Conservation (phyloP, 2,797 vertebrate genomes). For the Aythya fuligula region DNA sequence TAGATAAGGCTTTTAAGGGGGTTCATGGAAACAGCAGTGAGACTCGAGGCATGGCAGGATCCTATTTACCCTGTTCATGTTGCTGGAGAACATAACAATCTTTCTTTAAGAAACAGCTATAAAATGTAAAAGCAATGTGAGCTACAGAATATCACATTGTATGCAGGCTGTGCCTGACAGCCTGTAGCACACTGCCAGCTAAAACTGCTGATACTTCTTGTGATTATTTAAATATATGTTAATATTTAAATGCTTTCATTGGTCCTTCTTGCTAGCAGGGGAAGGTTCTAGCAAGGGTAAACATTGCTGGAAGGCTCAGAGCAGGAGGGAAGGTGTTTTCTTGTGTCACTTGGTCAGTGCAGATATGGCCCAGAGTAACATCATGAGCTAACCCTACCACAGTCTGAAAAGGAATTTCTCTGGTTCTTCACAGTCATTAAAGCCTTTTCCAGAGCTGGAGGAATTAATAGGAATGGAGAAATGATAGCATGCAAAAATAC, state of each 20-base stretch:
- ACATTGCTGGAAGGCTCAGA: neutral
- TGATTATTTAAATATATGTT: neutral
- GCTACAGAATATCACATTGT: neutral
- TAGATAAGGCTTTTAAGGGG: neutral
- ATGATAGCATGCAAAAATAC: neutral
- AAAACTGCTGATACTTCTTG: neutral
- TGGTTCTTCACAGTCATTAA: neutral
- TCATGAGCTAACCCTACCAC: neutral
- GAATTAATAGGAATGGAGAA: neutral
- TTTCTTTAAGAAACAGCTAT: neutral
- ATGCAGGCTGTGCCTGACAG: neutral
- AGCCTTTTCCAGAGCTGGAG: neutral
- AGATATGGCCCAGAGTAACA: neutral
- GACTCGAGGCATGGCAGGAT: neutral
- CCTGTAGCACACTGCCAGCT: neutral
- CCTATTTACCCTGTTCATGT: neutral
- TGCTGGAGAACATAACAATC: neutral
- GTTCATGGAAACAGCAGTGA: neutral
- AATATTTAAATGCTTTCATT: neutral
- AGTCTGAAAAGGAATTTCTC: neutral
- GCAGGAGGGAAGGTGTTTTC: neutral
- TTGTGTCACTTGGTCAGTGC: rapidly evolving
- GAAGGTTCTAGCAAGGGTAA: neutral
- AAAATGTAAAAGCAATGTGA: neutral
- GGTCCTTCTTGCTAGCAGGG: neutral